These are phyloP conservation scores for Galerucella pusilla DNA, from an alignment of 2,888 invertebrate genomes.

Conservation along the genomic window DNA sequence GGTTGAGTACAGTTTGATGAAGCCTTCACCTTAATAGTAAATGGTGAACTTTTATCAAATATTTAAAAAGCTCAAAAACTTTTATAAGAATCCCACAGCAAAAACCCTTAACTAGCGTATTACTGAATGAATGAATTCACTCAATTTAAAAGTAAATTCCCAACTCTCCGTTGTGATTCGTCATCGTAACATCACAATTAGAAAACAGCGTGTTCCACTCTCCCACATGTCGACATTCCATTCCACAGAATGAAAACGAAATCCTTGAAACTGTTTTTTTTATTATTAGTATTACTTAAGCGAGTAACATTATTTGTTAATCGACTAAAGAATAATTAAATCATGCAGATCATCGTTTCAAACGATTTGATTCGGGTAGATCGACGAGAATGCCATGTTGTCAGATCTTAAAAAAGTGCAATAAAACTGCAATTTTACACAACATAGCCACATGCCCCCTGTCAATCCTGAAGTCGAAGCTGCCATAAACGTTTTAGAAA, in stretches of 20 bases:
- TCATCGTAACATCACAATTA: conserved; percentile 8
- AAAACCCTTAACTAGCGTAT: too few relatives aligned
- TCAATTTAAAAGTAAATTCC: background rate
- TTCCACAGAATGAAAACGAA: conserved; percentile 27
- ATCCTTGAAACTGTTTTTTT: conserved; percentile 39
- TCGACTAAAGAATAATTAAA: conserved; percentile 38
- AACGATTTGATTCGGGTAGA: conserved; percentile 12
- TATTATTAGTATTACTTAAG: conserved; percentile 33
- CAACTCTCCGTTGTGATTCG: conserved; percentile 5
- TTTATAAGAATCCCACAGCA: too few relatives aligned
- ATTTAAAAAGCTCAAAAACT: too few relatives aligned
- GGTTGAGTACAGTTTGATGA: too few relatives aligned
- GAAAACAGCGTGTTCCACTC: conserved; percentile 29
- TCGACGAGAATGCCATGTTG: conserved; percentile 5
- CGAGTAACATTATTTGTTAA: conserved; percentile 36
- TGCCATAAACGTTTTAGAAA: too few relatives aligned
- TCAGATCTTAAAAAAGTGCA: background rate
- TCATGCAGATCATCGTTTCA: conserved; percentile 33
- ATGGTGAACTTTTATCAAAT: too few relatives aligned
- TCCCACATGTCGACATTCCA: conserved; percentile 38
- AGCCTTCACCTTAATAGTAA: too few relatives aligned
- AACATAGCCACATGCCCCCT: too few relatives aligned
- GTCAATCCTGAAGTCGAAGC: too few relatives aligned
- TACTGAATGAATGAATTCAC: too few relatives aligned
- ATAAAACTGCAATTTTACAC: too few relatives aligned